phyloP scores from a whole-genome alignment of 2,113 vertebrate species.

The Diadophis punctatus region DNA sequence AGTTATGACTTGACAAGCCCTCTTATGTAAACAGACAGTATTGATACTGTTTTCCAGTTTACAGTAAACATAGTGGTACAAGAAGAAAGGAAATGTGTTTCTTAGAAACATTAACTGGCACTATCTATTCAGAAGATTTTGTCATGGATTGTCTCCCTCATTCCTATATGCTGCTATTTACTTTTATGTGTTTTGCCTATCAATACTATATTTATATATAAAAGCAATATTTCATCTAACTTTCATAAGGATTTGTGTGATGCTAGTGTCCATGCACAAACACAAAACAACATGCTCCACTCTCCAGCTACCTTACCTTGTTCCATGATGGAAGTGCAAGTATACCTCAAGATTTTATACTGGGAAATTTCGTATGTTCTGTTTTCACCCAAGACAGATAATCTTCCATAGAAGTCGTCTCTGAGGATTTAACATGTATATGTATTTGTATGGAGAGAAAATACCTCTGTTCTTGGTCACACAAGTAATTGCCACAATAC shows the following conservation, averaged over 20 bases:
- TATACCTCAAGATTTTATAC: neutral
- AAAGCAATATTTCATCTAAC: neutral
- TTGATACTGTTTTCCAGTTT: conserved; percentile 26
- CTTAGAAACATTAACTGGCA: neutral
- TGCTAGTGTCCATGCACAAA: neutral
- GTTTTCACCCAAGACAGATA: neutral
- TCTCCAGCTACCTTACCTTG: neutral
- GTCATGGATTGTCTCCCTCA: neutral
- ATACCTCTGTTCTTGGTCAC: neutral
- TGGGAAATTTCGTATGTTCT: neutral
- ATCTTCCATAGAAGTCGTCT: neutral
- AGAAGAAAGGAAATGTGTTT: neutral
- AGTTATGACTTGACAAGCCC: accelerated
- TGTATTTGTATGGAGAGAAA: neutral
- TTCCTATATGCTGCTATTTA: neutral
- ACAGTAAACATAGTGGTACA: conserved; percentile 20
- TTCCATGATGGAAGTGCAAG: neutral
- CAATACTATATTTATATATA: neutral
- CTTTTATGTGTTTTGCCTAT: neutral
- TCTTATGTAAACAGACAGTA: neutral
- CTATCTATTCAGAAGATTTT: neutral
- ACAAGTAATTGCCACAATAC: neutral
- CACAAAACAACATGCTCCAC: neutral
- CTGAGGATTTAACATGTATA: neutral
- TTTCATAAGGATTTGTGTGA: neutral